Base-by-base conservation (phyloP, 2,113 vertebrate genomes). In the Corythaeola cristata region DNA sequence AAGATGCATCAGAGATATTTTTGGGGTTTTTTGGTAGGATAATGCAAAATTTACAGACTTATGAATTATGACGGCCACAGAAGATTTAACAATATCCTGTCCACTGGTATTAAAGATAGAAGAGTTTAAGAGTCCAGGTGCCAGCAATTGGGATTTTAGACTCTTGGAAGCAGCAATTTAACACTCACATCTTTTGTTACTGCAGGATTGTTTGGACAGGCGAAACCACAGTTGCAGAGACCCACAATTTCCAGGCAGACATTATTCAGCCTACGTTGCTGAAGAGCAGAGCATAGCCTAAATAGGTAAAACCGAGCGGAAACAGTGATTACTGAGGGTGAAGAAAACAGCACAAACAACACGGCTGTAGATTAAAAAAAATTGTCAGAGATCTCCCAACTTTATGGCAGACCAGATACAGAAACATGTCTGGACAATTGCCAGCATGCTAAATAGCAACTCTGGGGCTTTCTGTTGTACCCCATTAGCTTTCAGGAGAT, bases 211-310 rank as follows among this genome's bases (percentile, higher is more conserved):
- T 49, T 75, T 18, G 74, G 66, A 49, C 49, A 47, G 64, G 66
- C 3, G 1, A 60, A 63, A 6, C 28, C 2, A 2, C 26, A 14
- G 37, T 8, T 33, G 50, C 73, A 56, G 73, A 80, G 32, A n/a
- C 15, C 55, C 41, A 8, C 55, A 27, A 1, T 22, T 55, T 63
- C 56, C 66, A 67, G 76, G 68, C 81, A 45, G 26, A 8, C 4
- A 0, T n/a, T 32, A 10, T 15, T 52, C 63, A 62, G 58, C n/a
- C 47, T 15, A 1, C 3, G 2, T 0, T 21, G 71, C 35, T 49
- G 27, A 30, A 12, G 47, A 66, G 58, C 89, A 50, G 37, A 83
- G 68, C 33, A 4, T 2, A 35, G 33, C 59, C 50, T 37, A 27
- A 11, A 47, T 0, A 53, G 49, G 44, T 17, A 56, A 68, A 71